Conservation (phyloP, 92 coral and sea anemone species). For the Pocillopora grandis region DNA sequence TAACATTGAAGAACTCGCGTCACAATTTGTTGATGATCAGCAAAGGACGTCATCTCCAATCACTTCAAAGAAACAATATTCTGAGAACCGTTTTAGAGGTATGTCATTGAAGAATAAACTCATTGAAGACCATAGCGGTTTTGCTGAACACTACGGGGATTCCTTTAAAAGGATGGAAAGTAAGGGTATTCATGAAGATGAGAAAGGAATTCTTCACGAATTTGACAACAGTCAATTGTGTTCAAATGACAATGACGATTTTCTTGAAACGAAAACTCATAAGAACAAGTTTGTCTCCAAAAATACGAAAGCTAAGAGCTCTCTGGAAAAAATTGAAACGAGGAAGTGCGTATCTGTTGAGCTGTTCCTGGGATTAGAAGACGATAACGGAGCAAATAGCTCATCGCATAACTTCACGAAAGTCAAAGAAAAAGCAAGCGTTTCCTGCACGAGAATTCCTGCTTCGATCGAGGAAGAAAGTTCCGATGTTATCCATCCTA, state of each 20-base stretch:
- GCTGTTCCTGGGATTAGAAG: neutral
- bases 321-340: neutral
- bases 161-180: neutral
- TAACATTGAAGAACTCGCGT: slow-evolving; percentile 78
- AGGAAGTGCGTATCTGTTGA: slow-evolving; percentile 6
- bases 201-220: neutral
- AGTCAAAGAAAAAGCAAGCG: slow-evolving; percentile 10
- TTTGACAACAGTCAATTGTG: neutral
- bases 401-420: neutral
- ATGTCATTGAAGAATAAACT: neutral
- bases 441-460: neutral
- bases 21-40: slow-evolving; percentile 70
- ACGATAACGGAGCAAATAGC: neutral
- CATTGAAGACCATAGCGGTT: neutral
- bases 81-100: neutral
- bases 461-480: neutral
- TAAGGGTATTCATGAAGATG: neutral
- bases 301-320: neutral
- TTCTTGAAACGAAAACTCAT: neutral
- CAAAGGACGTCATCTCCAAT: neutral
- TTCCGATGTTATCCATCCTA: slow-evolving; percentile 3
- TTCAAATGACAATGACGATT: neutral
- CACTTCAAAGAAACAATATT: neutral
- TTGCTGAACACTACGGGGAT: neutral
- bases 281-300: neutral